A percentile compares a stretch with the other conserved stretches of the same genome.
phyloP scores from a whole-genome alignment of 2,797 vertebrate genomes.

The Amazona ochrocephala region DNA sequence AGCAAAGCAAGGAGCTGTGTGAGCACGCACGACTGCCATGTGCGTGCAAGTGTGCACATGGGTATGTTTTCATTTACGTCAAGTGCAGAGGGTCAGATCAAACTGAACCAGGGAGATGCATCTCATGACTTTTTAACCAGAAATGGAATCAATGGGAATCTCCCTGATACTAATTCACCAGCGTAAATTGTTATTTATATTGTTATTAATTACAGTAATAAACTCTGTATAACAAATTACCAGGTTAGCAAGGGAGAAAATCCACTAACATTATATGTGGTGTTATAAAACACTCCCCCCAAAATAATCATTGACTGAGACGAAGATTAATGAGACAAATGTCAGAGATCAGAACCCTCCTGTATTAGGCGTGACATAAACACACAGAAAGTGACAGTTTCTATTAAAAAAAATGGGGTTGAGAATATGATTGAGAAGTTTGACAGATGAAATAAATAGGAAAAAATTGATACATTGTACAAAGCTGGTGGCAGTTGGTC shows the following conservation, averaged over 20 bases:
- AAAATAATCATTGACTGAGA: neutral
- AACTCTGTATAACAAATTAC: neutral
- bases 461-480: neutral
- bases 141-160: neutral
- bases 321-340: neutral
- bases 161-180: neutral
- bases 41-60: fast-evolving
- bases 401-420: neutral
- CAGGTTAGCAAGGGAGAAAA: neutral
- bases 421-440: neutral
- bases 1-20: neutral
- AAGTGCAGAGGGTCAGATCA: neutral
- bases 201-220: neutral
- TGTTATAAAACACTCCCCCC: neutral
- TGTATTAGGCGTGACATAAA: neutral
- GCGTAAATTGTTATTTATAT: neutral
- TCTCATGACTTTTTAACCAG: neutral
- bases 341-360: neutral
- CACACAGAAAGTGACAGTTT: neutral
- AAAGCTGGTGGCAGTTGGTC: neutral
- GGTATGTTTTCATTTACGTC: neutral
- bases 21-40: neutral
- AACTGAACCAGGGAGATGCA: neutral
- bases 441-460: neutral
- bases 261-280: neutral